Percentiles rank a stretch among this genome's conserved stretches.
These are phyloP conservation scores for Colius striatus DNA, from an alignment of 2,113 vertebrate species.

Conservation along the genomic window DNA sequence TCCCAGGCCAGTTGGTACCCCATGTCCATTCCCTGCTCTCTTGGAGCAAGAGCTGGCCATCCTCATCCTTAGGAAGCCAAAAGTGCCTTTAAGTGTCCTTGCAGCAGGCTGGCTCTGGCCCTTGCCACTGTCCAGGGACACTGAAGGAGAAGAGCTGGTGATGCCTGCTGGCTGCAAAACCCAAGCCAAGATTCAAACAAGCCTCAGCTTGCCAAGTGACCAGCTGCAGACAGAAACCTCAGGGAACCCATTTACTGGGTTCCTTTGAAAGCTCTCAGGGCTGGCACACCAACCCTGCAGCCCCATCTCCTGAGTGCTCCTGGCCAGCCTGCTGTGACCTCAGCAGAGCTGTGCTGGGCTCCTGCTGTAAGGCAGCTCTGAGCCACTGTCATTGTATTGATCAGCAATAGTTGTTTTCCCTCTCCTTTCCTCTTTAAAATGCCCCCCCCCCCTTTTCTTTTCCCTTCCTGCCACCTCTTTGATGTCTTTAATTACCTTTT, in stretches of 20 bases:
- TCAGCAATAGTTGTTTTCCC: not conserved
- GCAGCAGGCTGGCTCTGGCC: not conserved
- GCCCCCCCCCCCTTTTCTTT: not conserved
- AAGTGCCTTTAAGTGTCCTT: not conserved
- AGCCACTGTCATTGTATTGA: not conserved
- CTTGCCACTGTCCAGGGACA: not conserved
- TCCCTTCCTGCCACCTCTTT: not conserved
- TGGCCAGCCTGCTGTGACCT: not conserved
- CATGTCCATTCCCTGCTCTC: not conserved
- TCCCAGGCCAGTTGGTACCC: rapidly evolving
- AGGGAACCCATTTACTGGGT: not conserved
- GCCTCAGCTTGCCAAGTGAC: not conserved
- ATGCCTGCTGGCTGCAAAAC: not conserved
- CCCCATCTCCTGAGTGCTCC: not conserved
- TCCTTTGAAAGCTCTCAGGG: not conserved
- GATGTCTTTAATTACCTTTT: not conserved
- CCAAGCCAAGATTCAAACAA: not conserved
- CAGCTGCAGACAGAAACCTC: not conserved
- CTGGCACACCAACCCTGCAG: not conserved
- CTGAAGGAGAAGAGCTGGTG: not conserved
- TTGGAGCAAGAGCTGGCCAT: not conserved
- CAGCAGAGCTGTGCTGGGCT: not conserved
- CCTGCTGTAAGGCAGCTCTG: not conserved
- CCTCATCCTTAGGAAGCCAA: not conserved
- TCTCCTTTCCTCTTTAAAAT: not conserved